Evolutionary conservation across 1,140 invertebrate species (phyloP), one percentile per base, ranked within the genome.

Genomic region (Pseudobourletiella spinata): DNA sequence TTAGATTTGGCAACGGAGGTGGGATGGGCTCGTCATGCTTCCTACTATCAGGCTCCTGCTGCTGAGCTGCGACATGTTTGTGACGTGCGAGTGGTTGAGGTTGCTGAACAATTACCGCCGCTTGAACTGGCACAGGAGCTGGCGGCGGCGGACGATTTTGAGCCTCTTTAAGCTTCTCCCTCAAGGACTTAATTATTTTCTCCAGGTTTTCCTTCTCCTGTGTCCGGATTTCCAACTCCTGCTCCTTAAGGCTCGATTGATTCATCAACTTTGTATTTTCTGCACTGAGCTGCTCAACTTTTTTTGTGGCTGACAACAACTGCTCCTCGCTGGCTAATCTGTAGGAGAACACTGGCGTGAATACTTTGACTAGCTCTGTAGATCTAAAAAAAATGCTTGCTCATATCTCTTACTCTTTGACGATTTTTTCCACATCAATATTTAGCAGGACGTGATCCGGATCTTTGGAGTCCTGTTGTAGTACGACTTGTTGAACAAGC

Each of bases 251-350:
- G 1, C 89, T 85, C 26, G 96, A 75, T 72, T 86, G 85, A 11
- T 84, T 86, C 22, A 87, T 84, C 71, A 96, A 81, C 61, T 95
- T 91, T 1, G 84, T 84, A 73, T 93, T 94, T 73, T 94, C 90
- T 68, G 85, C 86, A 73, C 94, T 90, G 55, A 95, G 71, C 72
- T 90, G 89, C 56, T 92, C 86, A 0, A 92, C 87, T 72, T 91
- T 91, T 42, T 83, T 86, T 67, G 88, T 82, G 1, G 89, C 90
- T 8, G 86, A 87, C 1, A 90, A 85, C 22, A 96, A 76, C 75
- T 97, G 92, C 72, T 95, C 89, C 76, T 98, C 94, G 76, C 93
- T 95, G 8, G 92, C 91, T 48, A 96, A 76, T 64, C 81, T 82
- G 51, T 46, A 70, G 65, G 39, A 39, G 8, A 25, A 51, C 18